These are phyloP conservation scores for Pogonognathellus flavescens DNA, from an alignment of 1,140 invertebrate species.

Conservation along the genomic window DNA sequence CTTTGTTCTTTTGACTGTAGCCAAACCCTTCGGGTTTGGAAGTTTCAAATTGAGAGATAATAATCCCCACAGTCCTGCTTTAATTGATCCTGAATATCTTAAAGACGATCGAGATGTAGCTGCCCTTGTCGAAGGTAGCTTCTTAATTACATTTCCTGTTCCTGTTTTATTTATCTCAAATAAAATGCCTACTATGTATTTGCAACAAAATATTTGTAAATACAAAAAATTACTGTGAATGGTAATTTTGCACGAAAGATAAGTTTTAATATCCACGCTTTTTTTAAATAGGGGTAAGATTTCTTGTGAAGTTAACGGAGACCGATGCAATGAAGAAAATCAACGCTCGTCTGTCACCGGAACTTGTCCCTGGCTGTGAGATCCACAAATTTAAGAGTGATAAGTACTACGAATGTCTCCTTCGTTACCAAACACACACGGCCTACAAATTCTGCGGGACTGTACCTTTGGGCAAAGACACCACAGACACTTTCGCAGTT, in stretches of 20 bases:
- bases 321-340: background rate
- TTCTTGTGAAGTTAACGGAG: background rate
- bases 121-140: constrained; percentile 6
- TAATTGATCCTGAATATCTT: constrained; percentile 13
- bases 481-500: background rate
- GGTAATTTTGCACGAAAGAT: too few species aligned
- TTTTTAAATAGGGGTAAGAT: background rate
- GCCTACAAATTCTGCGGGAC: constrained; percentile 32
- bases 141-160: too few species aligned
- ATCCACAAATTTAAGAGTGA: background rate
- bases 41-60: background rate
- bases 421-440: background rate
- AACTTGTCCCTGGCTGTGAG: background rate
- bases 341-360: background rate
- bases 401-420: constrained; percentile 12
- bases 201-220: too few species aligned
- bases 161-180: too few species aligned
- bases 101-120: background rate
- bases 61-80: background rate
- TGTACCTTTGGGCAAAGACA: background rate
- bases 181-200: too few species aligned
- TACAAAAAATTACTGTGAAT: background rate
- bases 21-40: background rate
- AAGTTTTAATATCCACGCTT: background rate
- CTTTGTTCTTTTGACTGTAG: background rate